These are phyloP conservation scores for Poecilia picta DNA, from an alignment of 2,797 vertebrate species.

Conservation along the genomic window DNA sequence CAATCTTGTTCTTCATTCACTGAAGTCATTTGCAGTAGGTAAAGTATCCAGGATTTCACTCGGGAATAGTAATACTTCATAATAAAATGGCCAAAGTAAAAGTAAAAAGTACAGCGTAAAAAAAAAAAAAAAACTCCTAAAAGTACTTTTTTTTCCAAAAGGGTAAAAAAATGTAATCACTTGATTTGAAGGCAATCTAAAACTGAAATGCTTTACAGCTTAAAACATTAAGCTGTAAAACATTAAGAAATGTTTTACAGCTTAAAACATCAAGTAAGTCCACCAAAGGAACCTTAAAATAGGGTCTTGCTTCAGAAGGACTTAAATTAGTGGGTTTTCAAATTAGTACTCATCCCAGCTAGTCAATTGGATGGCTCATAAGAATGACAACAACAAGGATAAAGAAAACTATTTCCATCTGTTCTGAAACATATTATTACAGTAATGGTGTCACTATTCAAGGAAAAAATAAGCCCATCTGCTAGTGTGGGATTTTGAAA, in stretches of 20 bases:
- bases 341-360: not conserved
- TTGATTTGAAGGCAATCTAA: not conserved
- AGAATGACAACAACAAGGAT: not conserved
- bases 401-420: not conserved
- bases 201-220: not conserved
- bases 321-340: not conserved
- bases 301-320: not conserved
- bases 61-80: too few species aligned
- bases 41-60: too few species aligned
- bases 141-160: too few species aligned
- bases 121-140: too few species aligned
- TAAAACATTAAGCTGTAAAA: too few species aligned
- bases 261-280: not conserved
- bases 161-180: not conserved
- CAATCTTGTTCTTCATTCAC: too few species aligned
- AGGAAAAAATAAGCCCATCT: slow-evolving; percentile 58
- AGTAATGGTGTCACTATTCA: slow-evolving; percentile 44
- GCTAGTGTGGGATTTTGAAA: slow-evolving; percentile 52
- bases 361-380: not conserved
- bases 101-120: too few species aligned
- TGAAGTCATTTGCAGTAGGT: too few species aligned
- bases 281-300: not conserved
- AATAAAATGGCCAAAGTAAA: too few species aligned
- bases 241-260: not conserved
- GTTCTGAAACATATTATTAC: slow-evolving; percentile 13